These are phyloP conservation scores for Dryomyza anilis DNA, from an alignment of 2,888 invertebrate species.

Conservation along the genomic window DNA sequence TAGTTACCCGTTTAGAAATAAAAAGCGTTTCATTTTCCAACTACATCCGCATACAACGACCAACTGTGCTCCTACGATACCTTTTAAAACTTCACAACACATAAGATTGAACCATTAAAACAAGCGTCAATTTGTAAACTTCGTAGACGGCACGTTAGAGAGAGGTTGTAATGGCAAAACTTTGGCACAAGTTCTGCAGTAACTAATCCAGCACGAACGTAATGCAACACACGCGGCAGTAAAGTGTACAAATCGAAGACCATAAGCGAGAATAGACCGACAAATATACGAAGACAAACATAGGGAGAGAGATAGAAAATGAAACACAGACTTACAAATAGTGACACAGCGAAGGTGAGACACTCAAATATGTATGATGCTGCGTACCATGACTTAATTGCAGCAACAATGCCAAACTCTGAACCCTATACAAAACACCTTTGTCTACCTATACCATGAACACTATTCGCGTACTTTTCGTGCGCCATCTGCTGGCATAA, in stretches of 20 bases:
- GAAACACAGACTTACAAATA: too few species aligned
- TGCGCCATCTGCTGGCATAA: too few species aligned
- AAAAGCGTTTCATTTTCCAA: background rate
- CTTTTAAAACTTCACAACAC: background rate
- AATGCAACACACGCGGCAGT: background rate
- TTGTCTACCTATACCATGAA: too few species aligned
- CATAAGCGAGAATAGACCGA: too few species aligned
- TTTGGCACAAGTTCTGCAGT: background rate
- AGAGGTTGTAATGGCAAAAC: background rate
- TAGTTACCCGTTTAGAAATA: too few species aligned
- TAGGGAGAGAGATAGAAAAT: background rate
- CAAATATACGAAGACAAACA: background rate
- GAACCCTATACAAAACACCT: too few species aligned
- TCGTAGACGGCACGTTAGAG: background rate
- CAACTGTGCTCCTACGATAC: background rate
- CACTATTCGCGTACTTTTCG: too few species aligned
- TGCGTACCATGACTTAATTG: too few species aligned
- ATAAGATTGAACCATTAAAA: conserved; percentile 2
- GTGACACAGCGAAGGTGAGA: too few species aligned
- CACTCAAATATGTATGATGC: too few species aligned
- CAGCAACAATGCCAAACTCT: too few species aligned
- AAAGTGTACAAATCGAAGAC: too few species aligned
- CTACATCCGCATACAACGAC: background rate
- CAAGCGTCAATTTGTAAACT: background rate
- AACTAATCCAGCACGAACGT: background rate